phyloP scores from a whole-genome alignment of 2,888 invertebrate species.

The Deilephila porcellus region DNA sequence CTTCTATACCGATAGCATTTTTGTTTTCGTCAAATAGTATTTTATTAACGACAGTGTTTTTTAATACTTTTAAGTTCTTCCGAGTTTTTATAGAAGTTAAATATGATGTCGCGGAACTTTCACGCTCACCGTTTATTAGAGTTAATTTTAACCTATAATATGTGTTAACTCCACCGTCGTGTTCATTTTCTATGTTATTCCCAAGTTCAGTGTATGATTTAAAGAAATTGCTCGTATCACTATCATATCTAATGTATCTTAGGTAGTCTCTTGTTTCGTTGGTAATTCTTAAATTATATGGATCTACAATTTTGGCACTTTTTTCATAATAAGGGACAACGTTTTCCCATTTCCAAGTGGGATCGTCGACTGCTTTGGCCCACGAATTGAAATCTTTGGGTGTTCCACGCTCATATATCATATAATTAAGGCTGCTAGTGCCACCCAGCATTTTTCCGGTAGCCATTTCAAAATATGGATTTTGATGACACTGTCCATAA shows the following conservation, averaged over 20 bases:
- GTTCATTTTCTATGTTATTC: slow-evolving; percentile 53
- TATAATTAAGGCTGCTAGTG: slow-evolving; percentile 76
- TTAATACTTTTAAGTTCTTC: slow-evolving; percentile 52
- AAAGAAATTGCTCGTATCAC: slow-evolving; percentile 44
- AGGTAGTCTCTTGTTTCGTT: slow-evolving; percentile 43
- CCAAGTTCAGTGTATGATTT: slow-evolving; percentile 67
- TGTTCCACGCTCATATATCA: slow-evolving; percentile 77
- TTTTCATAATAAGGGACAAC: slow-evolving; percentile 73
- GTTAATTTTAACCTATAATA: slow-evolving; percentile 44
- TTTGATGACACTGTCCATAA: slow-evolving; percentile 17
- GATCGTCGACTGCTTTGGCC: slow-evolving; percentile 69
- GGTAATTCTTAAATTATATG: slow-evolving; percentile 39
- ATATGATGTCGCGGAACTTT: slow-evolving; percentile 71
- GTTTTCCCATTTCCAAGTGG: slow-evolving; percentile 80
- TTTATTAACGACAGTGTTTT: slow-evolving; percentile 50
- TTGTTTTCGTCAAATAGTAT: slow-evolving; percentile 45
- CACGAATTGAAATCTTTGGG: slow-evolving; percentile 68
- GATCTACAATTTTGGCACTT: slow-evolving; percentile 62
- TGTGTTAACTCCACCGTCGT: slow-evolving; percentile 56
- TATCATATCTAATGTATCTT: slow-evolving; percentile 42
- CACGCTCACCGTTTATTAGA: slow-evolving; percentile 59
- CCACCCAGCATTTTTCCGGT: slow-evolving; percentile 85
- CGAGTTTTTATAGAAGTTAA: slow-evolving; percentile 47
- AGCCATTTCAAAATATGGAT: slow-evolving; percentile 43
- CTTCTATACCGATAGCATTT: slow-evolving; percentile 47